Percentiles rank a stretch among this genome's conserved stretches.
Evolutionary conservation across 2,113 vertebrate genomes (phyloP).

Genomic region (Ctenomys sociabilis): DNA sequence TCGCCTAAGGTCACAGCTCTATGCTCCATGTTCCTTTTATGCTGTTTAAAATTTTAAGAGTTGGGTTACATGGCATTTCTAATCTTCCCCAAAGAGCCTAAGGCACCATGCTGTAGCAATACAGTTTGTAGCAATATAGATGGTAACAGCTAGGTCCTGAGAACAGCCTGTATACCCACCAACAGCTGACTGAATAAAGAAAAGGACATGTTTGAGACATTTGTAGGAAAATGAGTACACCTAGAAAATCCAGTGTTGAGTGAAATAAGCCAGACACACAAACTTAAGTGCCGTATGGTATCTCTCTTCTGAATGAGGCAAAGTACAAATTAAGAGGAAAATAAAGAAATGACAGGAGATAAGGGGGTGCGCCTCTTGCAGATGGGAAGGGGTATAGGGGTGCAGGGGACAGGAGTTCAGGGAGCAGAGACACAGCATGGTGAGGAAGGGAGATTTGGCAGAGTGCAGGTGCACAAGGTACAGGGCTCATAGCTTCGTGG

Average conservation of each 20-base stretch:
- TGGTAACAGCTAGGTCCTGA: neutral
- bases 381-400: neutral
- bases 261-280: neutral
- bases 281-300: neutral
- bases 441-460: neutral
- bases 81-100: neutral
- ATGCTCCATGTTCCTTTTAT: neutral
- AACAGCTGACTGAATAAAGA: neutral
- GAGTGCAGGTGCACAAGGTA: neutral
- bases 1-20: neutral
- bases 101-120: neutral
- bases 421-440: neutral
- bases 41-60: neutral
- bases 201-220: neutral
- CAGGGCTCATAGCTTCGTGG: neutral
- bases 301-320: neutral
- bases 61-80: neutral
- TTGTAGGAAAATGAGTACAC: neutral
- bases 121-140: neutral
- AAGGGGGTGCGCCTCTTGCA: neutral
- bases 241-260: neutral
- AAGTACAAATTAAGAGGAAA: neutral
- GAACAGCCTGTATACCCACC: neutral
- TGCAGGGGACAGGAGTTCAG: neutral
- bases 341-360: neutral